Evolutionary conservation across 30 jellyfish, hydroid and myxozoan genomes (phyloP), one percentile per base, ranked within the genome.

Genomic region (Mastigias papua): DNA sequence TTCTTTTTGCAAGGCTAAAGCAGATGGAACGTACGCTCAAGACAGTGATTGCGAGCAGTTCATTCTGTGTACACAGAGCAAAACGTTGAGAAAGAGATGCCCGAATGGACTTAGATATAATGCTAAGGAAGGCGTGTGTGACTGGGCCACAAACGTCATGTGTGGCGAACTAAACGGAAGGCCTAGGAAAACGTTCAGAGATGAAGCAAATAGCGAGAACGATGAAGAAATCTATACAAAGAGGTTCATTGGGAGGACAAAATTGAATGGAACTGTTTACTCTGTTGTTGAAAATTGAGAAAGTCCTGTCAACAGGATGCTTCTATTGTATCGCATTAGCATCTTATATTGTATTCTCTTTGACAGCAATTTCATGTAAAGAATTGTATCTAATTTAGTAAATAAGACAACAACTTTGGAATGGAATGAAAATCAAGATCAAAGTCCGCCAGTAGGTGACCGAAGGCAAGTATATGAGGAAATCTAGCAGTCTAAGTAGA

Each of bases 101-200:
- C 98, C 98, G 17, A 61, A 62, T 31, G 91, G 94, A 19, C 78
- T 93, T 69, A 71, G 77, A 2, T 93, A 51, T 49, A 93, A 93
- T 79, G 63, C 97, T 21, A 48, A 51, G 70, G 97, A 86, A 63
- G 81, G 91, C 20, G 93, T 86, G 22, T 93, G 98, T 69, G 98
- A 93, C 78, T 93, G 98, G 98, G 92, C 98, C 23, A 66, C 23
- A n/a, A 79, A 93, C 68, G 97, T 93, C 15, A 76, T 22, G 35
- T 93, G 98, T 69, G 63, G 82, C 25, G 3, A 28, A 4, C 34
- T 21, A 70, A 13, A 13, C 15, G 67, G 33, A 7, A 42, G 68
- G 48, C n/a, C n/a, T n/a, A n/a, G n/a, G n/a, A n/a, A n/a, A n/a
- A n/a, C n/a, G n/a, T n/a, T n/a, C n/a, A n/a, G n/a, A n/a, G n/a